Conservation (phyloP, 2,888 invertebrate species). For the Philereme transversata region DNA sequence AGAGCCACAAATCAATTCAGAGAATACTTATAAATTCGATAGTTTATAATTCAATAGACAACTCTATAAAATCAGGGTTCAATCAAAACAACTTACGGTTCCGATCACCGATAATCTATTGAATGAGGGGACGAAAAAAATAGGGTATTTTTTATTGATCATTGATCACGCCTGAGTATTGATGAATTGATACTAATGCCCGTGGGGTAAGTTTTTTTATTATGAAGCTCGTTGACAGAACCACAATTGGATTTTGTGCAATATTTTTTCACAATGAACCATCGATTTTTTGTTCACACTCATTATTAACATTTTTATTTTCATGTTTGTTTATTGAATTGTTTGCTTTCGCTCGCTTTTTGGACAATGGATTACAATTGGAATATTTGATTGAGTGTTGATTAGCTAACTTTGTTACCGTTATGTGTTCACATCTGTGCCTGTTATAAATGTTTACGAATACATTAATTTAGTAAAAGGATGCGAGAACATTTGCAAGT, state of each 20-base stretch:
- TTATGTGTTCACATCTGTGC: constrained; percentile 17
- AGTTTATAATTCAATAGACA: constrained; percentile 69
- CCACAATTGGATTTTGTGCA: constrained; percentile 79
- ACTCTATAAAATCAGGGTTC: constrained; percentile 61
- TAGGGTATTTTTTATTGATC: constrained; percentile 67
- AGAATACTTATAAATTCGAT: constrained; percentile 49
- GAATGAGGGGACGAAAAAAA: constrained; percentile 62
- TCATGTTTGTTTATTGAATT: constrained; percentile 50
- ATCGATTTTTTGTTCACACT: constrained; percentile 57
- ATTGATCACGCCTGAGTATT: constrained; percentile 82
- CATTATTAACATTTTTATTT: constrained; percentile 66
- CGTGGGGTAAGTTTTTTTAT: constrained; percentile 75
- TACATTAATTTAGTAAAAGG: constrained; percentile 22
- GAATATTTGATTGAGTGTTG: constrained; percentile 39
- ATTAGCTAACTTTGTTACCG: constrained; percentile 31
- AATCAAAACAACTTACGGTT: constrained; percentile 43
- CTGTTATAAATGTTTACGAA: constrained; percentile 20
- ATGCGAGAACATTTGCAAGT: constrained; percentile 28
- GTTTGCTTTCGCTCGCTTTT: constrained; percentile 43
- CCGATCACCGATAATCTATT: constrained; percentile 63
- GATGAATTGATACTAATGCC: constrained; percentile 80
- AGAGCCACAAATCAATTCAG: constrained; percentile 47
- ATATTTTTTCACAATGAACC: constrained; percentile 60
- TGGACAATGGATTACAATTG: constrained; percentile 41
- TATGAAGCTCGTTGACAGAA: constrained; percentile 66